Evolutionary conservation across 2,797 vertebrate genomes (phyloP).

Genomic region (Avahi laniger): DNA sequence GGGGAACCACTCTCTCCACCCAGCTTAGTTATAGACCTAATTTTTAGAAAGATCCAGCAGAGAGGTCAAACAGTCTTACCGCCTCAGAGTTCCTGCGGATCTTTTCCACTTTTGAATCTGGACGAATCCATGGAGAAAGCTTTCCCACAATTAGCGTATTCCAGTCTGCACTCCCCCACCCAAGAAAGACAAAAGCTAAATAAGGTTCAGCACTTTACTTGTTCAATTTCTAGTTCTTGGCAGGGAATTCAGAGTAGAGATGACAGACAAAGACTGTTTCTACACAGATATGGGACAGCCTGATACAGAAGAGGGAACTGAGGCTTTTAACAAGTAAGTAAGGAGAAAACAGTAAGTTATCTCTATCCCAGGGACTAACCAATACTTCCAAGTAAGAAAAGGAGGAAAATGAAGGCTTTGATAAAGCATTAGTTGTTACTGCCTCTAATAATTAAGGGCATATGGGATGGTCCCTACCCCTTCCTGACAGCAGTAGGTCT

Average conservation of each 20-base stretch:
- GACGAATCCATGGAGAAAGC: slow-evolving; percentile 93
- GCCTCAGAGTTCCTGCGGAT: slow-evolving; percentile 92
- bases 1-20: background rate
- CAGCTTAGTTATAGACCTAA: background rate
- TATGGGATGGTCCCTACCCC: slow-evolving; percentile 86
- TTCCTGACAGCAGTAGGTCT: slow-evolving; percentile 93
- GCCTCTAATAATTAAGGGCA: slow-evolving; percentile 49
- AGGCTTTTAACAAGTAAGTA: slow-evolving; percentile 45
- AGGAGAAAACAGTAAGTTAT: slow-evolving; percentile 9
- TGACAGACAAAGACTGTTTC: slow-evolving; percentile 46
- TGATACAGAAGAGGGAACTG: slow-evolving; percentile 18
- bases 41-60: background rate
- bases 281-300: slow-evolving; percentile 25
- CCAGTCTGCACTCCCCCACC: slow-evolving; percentile 88
- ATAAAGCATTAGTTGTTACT: slow-evolving; percentile 41
- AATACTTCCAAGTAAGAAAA: slow-evolving; percentile 59
- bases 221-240: slow-evolving; percentile 52
- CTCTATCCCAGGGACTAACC: slow-evolving; percentile 11
- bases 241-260: slow-evolving; percentile 18
- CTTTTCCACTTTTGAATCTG: slow-evolving; percentile 90
- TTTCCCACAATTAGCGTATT: slow-evolving; percentile 96
- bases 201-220: slow-evolving; percentile 51
- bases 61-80: slow-evolving; percentile 83
- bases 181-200: slow-evolving; percentile 68
- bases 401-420: background rate